Evolutionary conservation across 2,888 invertebrate genomes (phyloP).

Genomic region (Drosophila tripunctata): DNA sequence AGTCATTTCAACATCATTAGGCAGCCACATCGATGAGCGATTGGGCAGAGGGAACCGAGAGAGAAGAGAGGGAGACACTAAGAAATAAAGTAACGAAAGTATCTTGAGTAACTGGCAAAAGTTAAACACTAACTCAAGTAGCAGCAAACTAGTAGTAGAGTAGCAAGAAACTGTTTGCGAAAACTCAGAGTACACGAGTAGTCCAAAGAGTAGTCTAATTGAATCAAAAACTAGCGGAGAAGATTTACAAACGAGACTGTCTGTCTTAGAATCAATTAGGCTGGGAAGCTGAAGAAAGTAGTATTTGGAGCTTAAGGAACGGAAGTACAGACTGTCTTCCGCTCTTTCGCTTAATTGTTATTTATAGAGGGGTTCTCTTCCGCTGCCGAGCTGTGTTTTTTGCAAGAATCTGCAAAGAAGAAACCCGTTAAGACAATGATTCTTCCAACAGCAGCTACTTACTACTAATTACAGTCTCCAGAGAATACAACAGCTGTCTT

Average conservation of each 20-base stretch:
- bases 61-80: background rate
- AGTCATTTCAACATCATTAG: conserved; percentile 68
- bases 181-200: too few species aligned
- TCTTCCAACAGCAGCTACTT: too few species aligned
- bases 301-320: background rate
- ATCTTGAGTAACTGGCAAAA: background rate
- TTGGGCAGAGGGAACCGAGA: background rate
- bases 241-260: background rate
- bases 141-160: background rate
- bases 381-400: background rate
- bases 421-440: background rate
- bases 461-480: background rate
- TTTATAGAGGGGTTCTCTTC: background rate
- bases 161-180: too few species aligned
- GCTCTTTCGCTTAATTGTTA: background rate
- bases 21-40: conserved; percentile 48
- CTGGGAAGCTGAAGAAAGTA: background rate
- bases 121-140: background rate
- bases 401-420: background rate
- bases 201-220: too few species aligned
- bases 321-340: background rate
- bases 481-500: background rate
- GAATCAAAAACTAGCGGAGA: background rate
- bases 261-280: background rate
- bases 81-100: background rate